A percentile compares a stretch with the other conserved stretches of the same genome.
phyloP scores from a whole-genome alignment of 2,113 vertebrate species.

The Podarcis cretensis region DNA sequence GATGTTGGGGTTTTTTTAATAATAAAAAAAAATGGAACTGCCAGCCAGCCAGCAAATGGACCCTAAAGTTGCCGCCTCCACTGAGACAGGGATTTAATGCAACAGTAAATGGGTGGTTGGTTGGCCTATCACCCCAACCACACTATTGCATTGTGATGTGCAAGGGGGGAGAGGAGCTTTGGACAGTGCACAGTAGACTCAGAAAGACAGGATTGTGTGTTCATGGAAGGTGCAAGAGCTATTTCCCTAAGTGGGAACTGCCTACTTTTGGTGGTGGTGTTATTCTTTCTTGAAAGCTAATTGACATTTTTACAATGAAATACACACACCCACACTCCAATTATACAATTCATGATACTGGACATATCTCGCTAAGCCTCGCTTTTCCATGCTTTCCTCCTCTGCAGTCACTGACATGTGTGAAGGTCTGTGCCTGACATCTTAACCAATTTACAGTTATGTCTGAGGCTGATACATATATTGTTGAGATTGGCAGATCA shows the following conservation, averaged over 20 bases:
- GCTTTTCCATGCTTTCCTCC: too few relatives aligned
- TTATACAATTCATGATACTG: too few relatives aligned
- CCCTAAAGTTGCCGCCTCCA: slow-evolving; percentile 64
- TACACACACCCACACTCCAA: too few relatives aligned
- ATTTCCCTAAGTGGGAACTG: background rate
- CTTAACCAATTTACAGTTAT: too few relatives aligned
- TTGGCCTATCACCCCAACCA: slow-evolving; percentile 41
- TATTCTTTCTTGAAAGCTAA: too few relatives aligned
- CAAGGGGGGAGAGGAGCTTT: background rate
- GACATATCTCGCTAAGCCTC: too few relatives aligned
- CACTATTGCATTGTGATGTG: background rate
- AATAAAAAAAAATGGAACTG: background rate
- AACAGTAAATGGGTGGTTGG: slow-evolving; percentile 48
- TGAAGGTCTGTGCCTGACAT: too few relatives aligned
- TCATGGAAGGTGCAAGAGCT: background rate
- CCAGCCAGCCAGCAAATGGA: slow-evolving; percentile 70
- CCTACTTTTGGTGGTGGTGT: too few relatives aligned
- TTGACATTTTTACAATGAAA: too few relatives aligned
- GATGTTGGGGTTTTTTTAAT: slow-evolving; percentile 47
- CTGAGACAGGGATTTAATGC: slow-evolving; percentile 66
- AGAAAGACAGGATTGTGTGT: background rate
- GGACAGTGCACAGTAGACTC: background rate
- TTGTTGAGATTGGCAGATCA: too few relatives aligned
- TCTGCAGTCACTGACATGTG: too few relatives aligned
- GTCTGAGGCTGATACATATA: too few relatives aligned